Evolutionary conservation across 2,888 invertebrate genomes (phyloP).

Genomic region (Pyrgus malvae): DNA sequence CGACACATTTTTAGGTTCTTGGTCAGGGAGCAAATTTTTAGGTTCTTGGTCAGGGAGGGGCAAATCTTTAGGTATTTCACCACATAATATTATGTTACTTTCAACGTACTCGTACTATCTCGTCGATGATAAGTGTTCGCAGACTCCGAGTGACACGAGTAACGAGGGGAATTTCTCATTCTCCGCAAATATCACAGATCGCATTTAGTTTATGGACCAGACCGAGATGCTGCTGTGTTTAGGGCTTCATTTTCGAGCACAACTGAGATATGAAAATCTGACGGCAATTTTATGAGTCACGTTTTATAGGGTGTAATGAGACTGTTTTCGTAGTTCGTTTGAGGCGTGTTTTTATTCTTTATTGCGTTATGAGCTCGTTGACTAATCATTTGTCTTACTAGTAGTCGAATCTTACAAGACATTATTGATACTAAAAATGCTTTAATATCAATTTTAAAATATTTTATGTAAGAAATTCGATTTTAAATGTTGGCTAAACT

Average conservation of each 20-base stretch:
- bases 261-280: constrained; percentile 25
- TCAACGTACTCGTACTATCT: constrained; percentile 37
- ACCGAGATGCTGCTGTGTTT: constrained; percentile 27
- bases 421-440: too few relatives aligned
- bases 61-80: too few relatives aligned
- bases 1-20: too few relatives aligned
- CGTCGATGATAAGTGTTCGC: constrained; percentile 37
- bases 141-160: constrained; percentile 37
- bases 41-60: too few relatives aligned
- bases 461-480: too few relatives aligned
- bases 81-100: constrained; percentile 41
- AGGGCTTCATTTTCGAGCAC: constrained; percentile 25
- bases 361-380: too few relatives aligned
- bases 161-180: constrained; percentile 38
- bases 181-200: constrained; percentile 35
- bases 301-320: constrained; percentile 8
- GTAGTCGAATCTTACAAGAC: too few relatives aligned
- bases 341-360: too few relatives aligned
- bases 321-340: constrained; percentile 1
- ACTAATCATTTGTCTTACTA: too few relatives aligned
- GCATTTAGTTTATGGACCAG: constrained; percentile 33
- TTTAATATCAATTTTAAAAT: too few relatives aligned
- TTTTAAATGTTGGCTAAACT: too few relatives aligned
- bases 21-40: too few relatives aligned
- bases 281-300: constrained; percentile 24